These are phyloP conservation scores for Conopomorpha cramerella DNA, from an alignment of 1,140 invertebrate species.

Conservation along the genomic window DNA sequence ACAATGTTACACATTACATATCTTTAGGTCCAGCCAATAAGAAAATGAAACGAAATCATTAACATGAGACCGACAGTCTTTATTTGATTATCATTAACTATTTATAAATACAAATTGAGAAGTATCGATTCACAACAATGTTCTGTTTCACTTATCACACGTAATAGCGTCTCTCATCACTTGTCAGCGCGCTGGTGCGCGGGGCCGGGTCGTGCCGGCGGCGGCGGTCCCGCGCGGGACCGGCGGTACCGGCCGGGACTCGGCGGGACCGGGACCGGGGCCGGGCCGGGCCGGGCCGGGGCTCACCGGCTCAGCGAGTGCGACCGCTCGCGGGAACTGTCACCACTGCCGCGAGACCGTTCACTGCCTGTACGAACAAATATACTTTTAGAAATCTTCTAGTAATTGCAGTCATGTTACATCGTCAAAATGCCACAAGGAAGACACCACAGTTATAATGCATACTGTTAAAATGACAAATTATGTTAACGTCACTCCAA, in stretches of 20 bases:
- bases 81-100: conserved; percentile 47
- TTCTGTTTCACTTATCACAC: conserved; percentile 52
- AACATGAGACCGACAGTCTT: conserved; percentile 53
- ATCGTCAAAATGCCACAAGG: too few relatives aligned
- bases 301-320: conserved; percentile 48
- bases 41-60: too few relatives aligned
- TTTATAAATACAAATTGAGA: conserved; percentile 60
- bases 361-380: conserved; percentile 36
- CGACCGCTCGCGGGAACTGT: conserved; percentile 36
- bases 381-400: neutral
- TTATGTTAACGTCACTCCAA: too few relatives aligned
- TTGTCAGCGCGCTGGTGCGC: conserved; percentile 11
- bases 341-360: conserved; percentile 31
- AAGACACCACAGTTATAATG: too few relatives aligned
- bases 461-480: too few relatives aligned
- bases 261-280: too few relatives aligned
- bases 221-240: conserved; percentile 6
- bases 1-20: too few relatives aligned
- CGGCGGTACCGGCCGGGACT: conserved; percentile 2
- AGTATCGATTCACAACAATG: conserved; percentile 57
- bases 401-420: conserved; percentile 1
- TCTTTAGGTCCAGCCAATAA: too few relatives aligned
- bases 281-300: conserved; percentile 2
- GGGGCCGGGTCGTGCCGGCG: conserved; percentile 3
- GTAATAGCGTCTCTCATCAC: conserved; percentile 31